Base-by-base conservation (phyloP, 64 coral and sea anemone genomes). In the Montipora capricornis region DNA sequence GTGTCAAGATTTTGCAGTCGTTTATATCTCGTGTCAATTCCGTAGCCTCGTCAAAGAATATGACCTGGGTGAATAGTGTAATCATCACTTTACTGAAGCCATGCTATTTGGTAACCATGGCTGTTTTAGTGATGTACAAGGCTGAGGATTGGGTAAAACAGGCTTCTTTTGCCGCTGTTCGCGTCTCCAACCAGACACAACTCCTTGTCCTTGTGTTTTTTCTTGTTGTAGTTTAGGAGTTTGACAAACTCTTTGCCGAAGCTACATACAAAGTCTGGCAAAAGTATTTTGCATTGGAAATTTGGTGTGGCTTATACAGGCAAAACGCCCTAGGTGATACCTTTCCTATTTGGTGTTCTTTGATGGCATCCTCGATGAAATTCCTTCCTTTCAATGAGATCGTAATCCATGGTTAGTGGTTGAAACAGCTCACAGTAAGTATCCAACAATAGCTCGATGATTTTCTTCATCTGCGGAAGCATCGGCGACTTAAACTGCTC, bases 1-100 rank as follows among this genome's bases (percentile, higher is more conserved):
- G 88, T 13, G 75, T 90, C 16, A 79, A 16, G 3, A 91, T 51
- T 22, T 83, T 82, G 68, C 90, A 91, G 49, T 91, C 90, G 24
- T 83, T 80, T 7, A 83, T 16, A 4, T 74, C 64, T 10, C 83
- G 5, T 8, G 90, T 83, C 0, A 47, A 58, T 2, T 7, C 2
- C 2, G 66, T 74, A 15, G 90, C 90, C 26, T 92, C 90, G 14
- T 92, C 90, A 0, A 92, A 74, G 68, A 92, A 92, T 12, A 84
- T 83, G 9, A 92, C 79, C 19, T 92, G 47, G 5, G 90, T 92
- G 24, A 22, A 14, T 5, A 44, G 47, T 1, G 16, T 75, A 10
- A 83, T 92, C 90, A 92, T 82, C 0, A 79, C 78, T n/a, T 92
- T 92, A 44, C 83, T 92, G 19, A 92, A 92, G 0, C 12, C 60